Evolutionary conservation across 2,797 vertebrate genomes (phyloP), one percentile per base, ranked within the genome.

Genomic region (Cossypha dichroa): DNA sequence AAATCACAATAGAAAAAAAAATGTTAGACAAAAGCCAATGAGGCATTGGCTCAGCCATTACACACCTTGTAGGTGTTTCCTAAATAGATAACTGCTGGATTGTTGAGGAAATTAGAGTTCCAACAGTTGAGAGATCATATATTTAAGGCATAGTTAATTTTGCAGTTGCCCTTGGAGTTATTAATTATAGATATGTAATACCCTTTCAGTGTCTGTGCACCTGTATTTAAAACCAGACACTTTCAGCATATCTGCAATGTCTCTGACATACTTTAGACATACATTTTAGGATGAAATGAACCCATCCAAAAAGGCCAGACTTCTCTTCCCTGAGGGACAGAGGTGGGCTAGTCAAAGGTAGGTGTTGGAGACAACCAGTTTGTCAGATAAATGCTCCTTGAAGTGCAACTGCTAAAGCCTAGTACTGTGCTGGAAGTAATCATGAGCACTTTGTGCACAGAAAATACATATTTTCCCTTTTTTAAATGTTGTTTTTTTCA

Each of bases 11-110:
- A 85, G 84, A 28, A 74, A 72, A 87, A 83, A 64, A 64, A 66
- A 15, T 63, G 73, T 85, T 85, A 94, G 46, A 60, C 55, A 81
- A 91, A 87, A 95, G 19, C 68, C 72, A 94, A 62, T 85, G 94
- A 95, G 78, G 92, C 92, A 66, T 87, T 79, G 63, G 59, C n/a
- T 84, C 18, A 90, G 38, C 48, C 67, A 88, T 94, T 92, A 90
- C 68, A 90, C 64, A 79, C 43, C 41, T 77, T 81, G 46, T 66
- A 55, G 62, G 41, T 76, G 2, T 89, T 87, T 96, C 49, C 76
- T 95, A 88, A 88, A 93, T 38, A 41, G 4, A 20, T 68, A 80
- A 83, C 3, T 19, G 31, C 22, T 59, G 62, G 33, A 59, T 62
- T 91, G 78, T 31, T 62, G 28, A 69, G 54, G 25, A 87, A 84